Evolutionary conservation across 1,140 invertebrate species (phyloP).

Genomic region (Drosophila sechellia): DNA sequence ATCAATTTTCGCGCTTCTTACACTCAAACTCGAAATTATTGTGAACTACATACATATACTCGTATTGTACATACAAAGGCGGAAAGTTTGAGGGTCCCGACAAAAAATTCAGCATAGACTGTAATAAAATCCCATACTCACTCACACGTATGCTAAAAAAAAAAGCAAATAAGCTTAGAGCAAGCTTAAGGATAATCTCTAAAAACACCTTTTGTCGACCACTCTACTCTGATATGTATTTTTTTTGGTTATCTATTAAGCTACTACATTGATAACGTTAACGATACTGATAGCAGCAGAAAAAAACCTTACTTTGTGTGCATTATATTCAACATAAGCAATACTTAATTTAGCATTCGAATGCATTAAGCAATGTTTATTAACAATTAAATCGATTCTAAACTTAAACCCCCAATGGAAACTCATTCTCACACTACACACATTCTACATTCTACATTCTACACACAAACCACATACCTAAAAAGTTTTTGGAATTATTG

Average conservation of each 20-base stretch:
- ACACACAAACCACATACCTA: slow-evolving; percentile 17
- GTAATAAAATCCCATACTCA: slow-evolving; percentile 17
- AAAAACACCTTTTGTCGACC: slow-evolving; percentile 3
- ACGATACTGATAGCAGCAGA: slow-evolving; percentile 12
- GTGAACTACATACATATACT: slow-evolving; percentile 23
- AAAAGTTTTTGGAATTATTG: slow-evolving; percentile 47
- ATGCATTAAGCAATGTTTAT: slow-evolving; percentile 52
- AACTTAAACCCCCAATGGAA: slow-evolving; percentile 5
- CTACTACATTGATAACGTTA: slow-evolving; percentile 16
- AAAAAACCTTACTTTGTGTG: slow-evolving; percentile 33
- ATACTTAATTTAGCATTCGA: slow-evolving; percentile 66
- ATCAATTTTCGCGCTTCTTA: slow-evolving; percentile 77
- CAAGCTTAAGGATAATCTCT: slow-evolving; percentile 10
- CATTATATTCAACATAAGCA: slow-evolving; percentile 67
- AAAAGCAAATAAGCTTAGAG: slow-evolving; percentile 8
- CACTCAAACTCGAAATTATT: slow-evolving; percentile 28
- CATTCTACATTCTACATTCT: not conserved
- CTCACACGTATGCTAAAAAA: slow-evolving; percentile 10
- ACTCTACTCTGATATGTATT: slow-evolving; percentile 12
- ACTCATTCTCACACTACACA: slow-evolving; percentile 15
- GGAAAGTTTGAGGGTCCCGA: slow-evolving; percentile 7
- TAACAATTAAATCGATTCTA: slow-evolving; percentile 43
- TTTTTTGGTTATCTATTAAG: slow-evolving; percentile 44
- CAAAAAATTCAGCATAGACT: slow-evolving; percentile 10
- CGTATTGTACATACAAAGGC: slow-evolving; percentile 47